Conservation (phyloP, 2,113 vertebrate genomes). For the Xerus inauris region DNA sequence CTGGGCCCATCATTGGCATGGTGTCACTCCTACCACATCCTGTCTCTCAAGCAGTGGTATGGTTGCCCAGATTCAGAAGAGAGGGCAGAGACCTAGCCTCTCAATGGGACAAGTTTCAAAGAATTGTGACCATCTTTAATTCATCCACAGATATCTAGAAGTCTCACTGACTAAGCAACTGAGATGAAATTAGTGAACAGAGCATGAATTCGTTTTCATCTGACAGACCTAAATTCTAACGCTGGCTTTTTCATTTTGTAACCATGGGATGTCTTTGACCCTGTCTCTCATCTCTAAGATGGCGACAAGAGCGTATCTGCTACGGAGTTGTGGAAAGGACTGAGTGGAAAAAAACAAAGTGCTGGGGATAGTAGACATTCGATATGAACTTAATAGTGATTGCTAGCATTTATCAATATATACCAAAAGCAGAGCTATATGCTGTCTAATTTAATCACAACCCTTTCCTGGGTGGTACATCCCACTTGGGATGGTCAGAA, state of each 20-base stretch:
- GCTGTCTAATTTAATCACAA: not conserved
- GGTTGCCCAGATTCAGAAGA: not conserved
- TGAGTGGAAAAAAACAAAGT: not conserved
- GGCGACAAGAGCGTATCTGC: not conserved
- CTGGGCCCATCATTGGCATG: not conserved
- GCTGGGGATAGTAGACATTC: not conserved
- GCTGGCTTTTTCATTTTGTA: not conserved
- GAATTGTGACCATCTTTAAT: not conserved
- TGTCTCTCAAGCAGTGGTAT: not conserved
- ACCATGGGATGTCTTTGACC: not conserved
- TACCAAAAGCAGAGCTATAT: not conserved
- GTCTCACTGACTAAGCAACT: not conserved
- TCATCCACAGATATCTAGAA: not conserved
- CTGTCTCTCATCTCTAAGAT: constrained; percentile 25
- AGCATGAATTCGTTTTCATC: not conserved
- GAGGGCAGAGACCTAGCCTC: not conserved
- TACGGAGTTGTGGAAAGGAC: not conserved
- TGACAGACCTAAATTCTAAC: not conserved
- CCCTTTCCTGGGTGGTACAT: not conserved
- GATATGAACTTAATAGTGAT: not conserved
- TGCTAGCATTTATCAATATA: not conserved
- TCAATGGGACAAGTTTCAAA: not conserved
- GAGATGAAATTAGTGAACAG: not conserved
- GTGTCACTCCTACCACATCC: not conserved
- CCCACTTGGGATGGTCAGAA: not conserved